These are phyloP conservation scores for Eospalax fontanierii DNA, from an alignment of 2,797 vertebrate species.

Conservation along the genomic window DNA sequence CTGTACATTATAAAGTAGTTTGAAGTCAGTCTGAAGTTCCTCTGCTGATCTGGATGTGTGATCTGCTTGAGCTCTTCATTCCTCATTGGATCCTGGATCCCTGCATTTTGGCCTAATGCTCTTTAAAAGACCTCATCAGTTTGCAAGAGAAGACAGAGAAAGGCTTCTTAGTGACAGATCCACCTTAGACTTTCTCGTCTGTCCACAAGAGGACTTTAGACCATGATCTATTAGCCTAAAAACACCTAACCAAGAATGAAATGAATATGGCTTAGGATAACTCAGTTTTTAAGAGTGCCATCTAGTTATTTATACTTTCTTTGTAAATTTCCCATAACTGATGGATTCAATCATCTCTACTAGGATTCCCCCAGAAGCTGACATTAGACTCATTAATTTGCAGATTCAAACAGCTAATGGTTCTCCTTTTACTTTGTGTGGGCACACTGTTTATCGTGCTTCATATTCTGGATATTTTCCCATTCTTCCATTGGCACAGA, in stretches of 20 bases:
- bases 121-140: background rate
- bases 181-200: background rate
- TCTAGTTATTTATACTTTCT: slow-evolving; percentile 42
- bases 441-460: background rate
- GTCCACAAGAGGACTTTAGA: background rate
- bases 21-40: background rate
- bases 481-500: background rate
- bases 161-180: background rate
- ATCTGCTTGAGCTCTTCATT: background rate
- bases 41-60: background rate
- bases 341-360: background rate
- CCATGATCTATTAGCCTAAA: background rate
- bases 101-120: background rate
- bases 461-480: background rate
- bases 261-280: background rate
- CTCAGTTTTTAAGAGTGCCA: background rate
- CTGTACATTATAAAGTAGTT: background rate
- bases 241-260: slow-evolving; percentile 48
- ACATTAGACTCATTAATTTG: background rate
- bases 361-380: slow-evolving; percentile 15
- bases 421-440: background rate
- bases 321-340: slow-evolving; percentile 39
- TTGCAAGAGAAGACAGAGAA: background rate
- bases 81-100: background rate
- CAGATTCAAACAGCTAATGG: background rate